Conservation (phyloP, 1,140 invertebrate genomes). For the Drosophila azteca region DNA sequence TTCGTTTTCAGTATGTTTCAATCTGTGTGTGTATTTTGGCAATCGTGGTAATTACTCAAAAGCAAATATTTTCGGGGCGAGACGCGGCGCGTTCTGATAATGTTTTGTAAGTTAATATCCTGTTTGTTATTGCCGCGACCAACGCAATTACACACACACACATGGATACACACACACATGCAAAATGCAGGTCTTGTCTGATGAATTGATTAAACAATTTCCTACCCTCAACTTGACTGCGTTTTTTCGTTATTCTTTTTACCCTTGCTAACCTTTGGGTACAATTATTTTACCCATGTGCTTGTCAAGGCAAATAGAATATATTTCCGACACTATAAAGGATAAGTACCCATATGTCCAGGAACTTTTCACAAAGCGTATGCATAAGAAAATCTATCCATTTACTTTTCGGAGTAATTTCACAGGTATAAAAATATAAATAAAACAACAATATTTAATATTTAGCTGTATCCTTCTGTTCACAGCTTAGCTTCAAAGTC, state of each 20-base stretch:
- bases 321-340: not conserved
- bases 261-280: too few species aligned
- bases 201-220: constrained; percentile 82
- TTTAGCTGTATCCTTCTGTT: too few species aligned
- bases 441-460: too few species aligned
- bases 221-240: constrained; percentile 58
- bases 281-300: too few species aligned
- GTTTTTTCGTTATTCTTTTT: constrained; percentile 16
- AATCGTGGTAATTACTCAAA: constrained; percentile 77
- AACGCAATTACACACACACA: constrained; percentile 46
- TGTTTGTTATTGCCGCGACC: constrained; percentile 76
- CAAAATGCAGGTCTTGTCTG: constrained; percentile 60
- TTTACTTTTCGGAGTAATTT: too few species aligned
- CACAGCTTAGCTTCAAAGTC: too few species aligned
- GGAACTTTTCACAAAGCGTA: too few species aligned
- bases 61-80: constrained; percentile 54
- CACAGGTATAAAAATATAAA: too few species aligned
- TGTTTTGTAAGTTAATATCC: constrained; percentile 80
- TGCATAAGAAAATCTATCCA: too few species aligned
- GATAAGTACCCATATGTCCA: too few species aligned
- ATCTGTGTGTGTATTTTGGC: constrained; percentile 14
- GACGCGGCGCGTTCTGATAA: constrained; percentile 36
- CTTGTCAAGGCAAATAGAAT: too few species aligned
- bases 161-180: constrained; percentile 23
- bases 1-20: constrained; percentile 5